Percentiles rank a stretch among this genome's conserved stretches.
phyloP scores from a whole-genome alignment of 1,140 invertebrate species.

The Oryctes rhinoceros region DNA sequence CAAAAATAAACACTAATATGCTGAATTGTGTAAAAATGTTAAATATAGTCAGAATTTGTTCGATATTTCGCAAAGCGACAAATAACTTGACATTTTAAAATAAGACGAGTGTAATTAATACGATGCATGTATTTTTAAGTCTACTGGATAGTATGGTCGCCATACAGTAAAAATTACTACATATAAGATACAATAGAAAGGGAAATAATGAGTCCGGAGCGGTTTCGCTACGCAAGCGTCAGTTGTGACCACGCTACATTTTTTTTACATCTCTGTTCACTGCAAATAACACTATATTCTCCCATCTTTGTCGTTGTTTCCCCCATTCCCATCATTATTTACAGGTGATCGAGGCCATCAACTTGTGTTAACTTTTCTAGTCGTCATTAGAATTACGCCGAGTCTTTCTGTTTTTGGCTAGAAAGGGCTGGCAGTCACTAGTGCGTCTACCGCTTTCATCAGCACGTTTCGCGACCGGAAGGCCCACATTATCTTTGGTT shows the following conservation, averaged over 20 bases:
- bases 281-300: neutral
- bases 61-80: neutral
- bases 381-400: slow-evolving; percentile 1
- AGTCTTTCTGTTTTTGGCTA: neutral
- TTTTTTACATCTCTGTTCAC: neutral
- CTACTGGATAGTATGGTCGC: neutral
- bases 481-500: neutral
- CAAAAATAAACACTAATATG: slow-evolving; percentile 30
- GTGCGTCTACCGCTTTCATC: neutral
- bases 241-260: slow-evolving; percentile 3
- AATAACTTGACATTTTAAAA: neutral
- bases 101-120: neutral
- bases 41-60: neutral
- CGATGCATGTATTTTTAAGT: neutral
- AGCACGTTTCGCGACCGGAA: neutral
- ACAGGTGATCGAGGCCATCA: slow-evolving; percentile 30
- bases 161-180: slow-evolving; percentile 16
- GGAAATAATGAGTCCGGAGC: slow-evolving; percentile 2
- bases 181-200: slow-evolving; percentile 26
- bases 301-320: neutral
- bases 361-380: slow-evolving; percentile 18
- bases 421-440: neutral
- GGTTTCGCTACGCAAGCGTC: slow-evolving; percentile 32
- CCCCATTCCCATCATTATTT: neutral
- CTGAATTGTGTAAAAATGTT: slow-evolving; percentile 33